Base-by-base conservation (phyloP, 2,113 vertebrate species). In the Barnardius zonarius region DNA sequence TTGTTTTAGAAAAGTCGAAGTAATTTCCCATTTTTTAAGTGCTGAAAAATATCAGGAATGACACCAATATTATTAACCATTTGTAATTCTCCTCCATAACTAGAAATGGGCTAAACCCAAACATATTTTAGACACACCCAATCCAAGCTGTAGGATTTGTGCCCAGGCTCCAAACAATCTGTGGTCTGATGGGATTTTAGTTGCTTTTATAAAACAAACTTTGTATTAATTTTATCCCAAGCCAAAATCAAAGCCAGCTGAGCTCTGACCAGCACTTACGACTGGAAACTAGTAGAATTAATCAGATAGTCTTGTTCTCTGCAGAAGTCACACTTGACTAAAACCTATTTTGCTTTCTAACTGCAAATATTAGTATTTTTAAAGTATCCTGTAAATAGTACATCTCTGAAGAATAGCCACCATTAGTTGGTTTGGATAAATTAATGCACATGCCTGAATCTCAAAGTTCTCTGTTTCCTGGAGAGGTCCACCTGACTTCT, bases 191-290 rank as follows among this genome's bases (percentile, higher is more conserved):
- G 96, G 74, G 91, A 96, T 96, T 96, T 92, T 64, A 86, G 86
- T 91, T 89, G 92, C 31, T 95, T 96, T 91, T 92, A 23, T 88
- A 92, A 96, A 97, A 92, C 66, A 96, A 94, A 92, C 54, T 94
- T 93, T 76, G 23, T 62, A 93, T 94, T 95, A 75, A 86, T 92
- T 89, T 96, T 89, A 72, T 20, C 52, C 57, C 20, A 75, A 93
- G 91, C 88, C 89, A 94, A 91, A 94, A 93, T 62, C 52, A 83
- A 91, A 94, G 83, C 66, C 93, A 91, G 4, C 18, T 91, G 88
- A 86, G 74, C 78, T 91, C 67, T 79, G 49, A 90, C 44, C 62
- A 89, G 66, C 8, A 2, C 37, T 91, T 93, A 48, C 39, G 41
- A 63, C 52, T 76, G 80, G 62, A 96, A 87, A 5, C 1, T 59